A percentile compares a stretch with the other conserved stretches of the same genome.
These are phyloP conservation scores for Ctenoplectra terminalis DNA, from an alignment of 1,140 invertebrate genomes.

Conservation along the genomic window DNA sequence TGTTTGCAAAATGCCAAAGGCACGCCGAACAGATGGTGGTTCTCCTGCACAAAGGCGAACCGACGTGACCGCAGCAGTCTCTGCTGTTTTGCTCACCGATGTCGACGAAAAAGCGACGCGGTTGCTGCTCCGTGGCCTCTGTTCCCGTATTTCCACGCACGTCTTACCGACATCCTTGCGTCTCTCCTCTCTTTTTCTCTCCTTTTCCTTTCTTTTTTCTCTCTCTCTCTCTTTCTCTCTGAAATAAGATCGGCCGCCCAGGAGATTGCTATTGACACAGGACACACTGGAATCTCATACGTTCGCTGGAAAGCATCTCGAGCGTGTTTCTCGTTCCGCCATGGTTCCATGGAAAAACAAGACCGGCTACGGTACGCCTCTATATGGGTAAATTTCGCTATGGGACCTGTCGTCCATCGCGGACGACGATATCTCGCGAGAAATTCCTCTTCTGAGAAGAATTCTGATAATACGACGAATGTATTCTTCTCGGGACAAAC, in stretches of 20 bases:
- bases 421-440: background rate
- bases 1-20: slow-evolving; percentile 43
- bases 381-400: background rate
- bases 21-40: slow-evolving; percentile 33
- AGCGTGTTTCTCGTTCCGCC: background rate
- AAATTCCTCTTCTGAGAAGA: background rate
- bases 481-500: background rate
- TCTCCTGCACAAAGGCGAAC: slow-evolving; percentile 25
- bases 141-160: slow-evolving; percentile 35
- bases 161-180: too few species aligned
- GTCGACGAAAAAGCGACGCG: slow-evolving; percentile 17
- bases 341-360: background rate
- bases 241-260: slow-evolving; percentile 9
- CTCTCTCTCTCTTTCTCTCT: background rate
- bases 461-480: background rate
- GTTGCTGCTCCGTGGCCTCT: background rate
- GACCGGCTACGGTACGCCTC: background rate
- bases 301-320: background rate
- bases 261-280: slow-evolving; percentile 61
- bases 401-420: too few species aligned
- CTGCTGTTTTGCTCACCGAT: slow-evolving; percentile 8
- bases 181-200: background rate
- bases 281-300: slow-evolving; percentile 39
- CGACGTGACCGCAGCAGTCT: slow-evolving; percentile 16
- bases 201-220: too few species aligned